These are phyloP conservation scores for Maccullochella peelii DNA, from an alignment of 2,113 vertebrate genomes.

Conservation along the genomic window DNA sequence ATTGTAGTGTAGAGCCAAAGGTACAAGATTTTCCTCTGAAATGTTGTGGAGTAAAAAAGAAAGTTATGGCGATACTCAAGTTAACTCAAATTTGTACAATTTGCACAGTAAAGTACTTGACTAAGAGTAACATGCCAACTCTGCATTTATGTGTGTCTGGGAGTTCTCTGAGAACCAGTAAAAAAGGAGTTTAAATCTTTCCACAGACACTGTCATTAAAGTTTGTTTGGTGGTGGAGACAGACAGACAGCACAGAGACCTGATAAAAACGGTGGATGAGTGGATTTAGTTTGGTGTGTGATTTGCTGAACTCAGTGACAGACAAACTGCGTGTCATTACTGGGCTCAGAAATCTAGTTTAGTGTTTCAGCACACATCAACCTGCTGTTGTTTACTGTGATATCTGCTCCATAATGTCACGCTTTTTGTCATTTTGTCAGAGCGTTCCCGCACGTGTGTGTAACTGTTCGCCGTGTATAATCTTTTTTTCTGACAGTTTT, in stretches of 20 bases:
- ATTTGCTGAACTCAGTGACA: slow-evolving; percentile 22
- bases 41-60: background rate
- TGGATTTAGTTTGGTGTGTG: slow-evolving; percentile 59
- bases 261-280: slow-evolving; percentile 55
- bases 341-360: slow-evolving; percentile 44
- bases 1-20: background rate
- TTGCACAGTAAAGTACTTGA: background rate
- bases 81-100: background rate
- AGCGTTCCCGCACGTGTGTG: background rate
- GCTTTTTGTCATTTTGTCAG: slow-evolving; percentile 41
- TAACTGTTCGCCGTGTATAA: slow-evolving; percentile 22
- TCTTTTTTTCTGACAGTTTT: slow-evolving; percentile 53
- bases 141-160: background rate
- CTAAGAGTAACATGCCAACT: background rate
- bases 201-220: slow-evolving; percentile 44
- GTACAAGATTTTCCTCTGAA: background rate
- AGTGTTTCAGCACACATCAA: slow-evolving; percentile 37
- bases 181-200: slow-evolving; percentile 28
- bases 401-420: slow-evolving; percentile 30
- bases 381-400: slow-evolving; percentile 64
- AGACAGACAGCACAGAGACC: slow-evolving; percentile 33
- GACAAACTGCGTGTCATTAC: slow-evolving; percentile 46
- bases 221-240: slow-evolving; percentile 19
- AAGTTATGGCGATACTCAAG: background rate
- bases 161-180: background rate